Evolutionary conservation across 2,797 vertebrate species (phyloP).

Genomic region (Buceros bicornis): DNA sequence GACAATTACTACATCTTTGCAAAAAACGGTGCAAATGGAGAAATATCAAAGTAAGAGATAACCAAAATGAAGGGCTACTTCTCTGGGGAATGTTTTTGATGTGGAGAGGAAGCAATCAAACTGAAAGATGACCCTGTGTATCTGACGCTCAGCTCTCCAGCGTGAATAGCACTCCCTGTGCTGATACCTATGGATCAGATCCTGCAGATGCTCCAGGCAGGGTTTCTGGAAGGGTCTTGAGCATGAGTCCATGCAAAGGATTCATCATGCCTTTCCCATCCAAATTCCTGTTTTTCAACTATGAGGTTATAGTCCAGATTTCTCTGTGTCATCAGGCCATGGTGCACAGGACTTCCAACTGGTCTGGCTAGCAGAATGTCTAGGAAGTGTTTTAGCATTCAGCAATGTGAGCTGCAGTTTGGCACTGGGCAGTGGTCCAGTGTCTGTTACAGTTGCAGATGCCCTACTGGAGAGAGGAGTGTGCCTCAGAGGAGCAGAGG

Average conservation of each 20-base stretch:
- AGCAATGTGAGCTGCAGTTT: neutral
- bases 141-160: neutral
- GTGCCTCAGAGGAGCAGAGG: neutral
- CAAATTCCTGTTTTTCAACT: neutral
- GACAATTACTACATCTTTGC: neutral
- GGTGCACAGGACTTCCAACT: neutral
- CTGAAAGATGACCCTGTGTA: neutral
- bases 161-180: neutral
- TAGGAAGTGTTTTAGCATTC: neutral
- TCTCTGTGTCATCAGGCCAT: neutral
- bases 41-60: neutral
- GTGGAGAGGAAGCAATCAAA: neutral
- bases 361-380: neutral
- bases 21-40: neutral
- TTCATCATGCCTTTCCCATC: neutral
- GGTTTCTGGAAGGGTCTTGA: neutral
- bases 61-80: neutral
- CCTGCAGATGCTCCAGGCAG: neutral
- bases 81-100: neutral
- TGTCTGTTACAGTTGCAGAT: neutral
- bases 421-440: neutral
- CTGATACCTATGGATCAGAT: neutral
- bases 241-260: neutral
- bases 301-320: neutral
- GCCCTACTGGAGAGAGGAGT: neutral